Percentiles rank a stretch among this genome's conserved stretches.
These are phyloP conservation scores for Diplosoma virens DNA, from an alignment of 23 tunicate genomes.

Conservation along the genomic window DNA sequence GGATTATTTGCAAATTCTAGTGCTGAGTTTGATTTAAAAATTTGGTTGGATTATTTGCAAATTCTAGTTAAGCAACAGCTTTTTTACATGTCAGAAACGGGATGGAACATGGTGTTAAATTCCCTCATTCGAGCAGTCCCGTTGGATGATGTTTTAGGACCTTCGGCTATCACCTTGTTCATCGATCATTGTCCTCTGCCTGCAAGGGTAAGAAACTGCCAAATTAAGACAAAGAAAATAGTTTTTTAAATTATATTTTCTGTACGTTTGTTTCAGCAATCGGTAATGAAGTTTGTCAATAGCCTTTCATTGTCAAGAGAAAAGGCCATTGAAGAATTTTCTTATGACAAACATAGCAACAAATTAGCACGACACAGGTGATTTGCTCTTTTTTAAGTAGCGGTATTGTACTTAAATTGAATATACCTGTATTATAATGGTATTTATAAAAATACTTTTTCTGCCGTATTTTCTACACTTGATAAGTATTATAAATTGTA, in stretches of 20 bases:
- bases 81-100: constrained; percentile 63
- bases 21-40: too few species aligned
- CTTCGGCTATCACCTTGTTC: constrained; percentile 88
- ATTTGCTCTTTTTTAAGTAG: too few species aligned
- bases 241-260: too few species aligned
- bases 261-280: constrained; percentile 31
- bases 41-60: background rate
- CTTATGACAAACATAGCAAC: background rate
- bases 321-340: constrained; percentile 34
- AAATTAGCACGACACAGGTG: constrained; percentile 53
- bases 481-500: too few species aligned
- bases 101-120: constrained; percentile 83
- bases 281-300: constrained; percentile 51
- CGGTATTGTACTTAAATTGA: too few species aligned
- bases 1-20: background rate
- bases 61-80: too few species aligned
- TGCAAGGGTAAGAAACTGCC: constrained; percentile 64
- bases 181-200: constrained; percentile 94
- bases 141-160: constrained; percentile 69
- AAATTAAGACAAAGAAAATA: too few species aligned
- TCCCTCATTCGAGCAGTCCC: constrained; percentile 82
- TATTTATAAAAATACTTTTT: too few species aligned
- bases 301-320: constrained; percentile 48
- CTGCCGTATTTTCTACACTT: too few species aligned
- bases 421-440: too few species aligned